phyloP scores from a whole-genome alignment of 2,797 vertebrate genomes.

The Anisognathus igniventris region DNA sequence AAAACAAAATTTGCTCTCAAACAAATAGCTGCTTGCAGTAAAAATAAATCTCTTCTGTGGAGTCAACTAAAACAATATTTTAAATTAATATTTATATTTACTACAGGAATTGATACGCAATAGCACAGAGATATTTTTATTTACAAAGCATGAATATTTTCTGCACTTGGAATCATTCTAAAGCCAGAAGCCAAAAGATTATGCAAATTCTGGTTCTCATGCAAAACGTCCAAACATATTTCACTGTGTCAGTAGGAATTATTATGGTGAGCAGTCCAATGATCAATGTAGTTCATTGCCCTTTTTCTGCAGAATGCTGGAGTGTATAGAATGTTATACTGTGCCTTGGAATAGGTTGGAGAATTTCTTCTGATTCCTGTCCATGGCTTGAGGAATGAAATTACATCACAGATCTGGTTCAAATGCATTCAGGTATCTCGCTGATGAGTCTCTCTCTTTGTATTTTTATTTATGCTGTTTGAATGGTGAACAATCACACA shows the following conservation, averaged over 20 bases:
- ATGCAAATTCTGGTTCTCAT: neutral
- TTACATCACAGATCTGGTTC: neutral
- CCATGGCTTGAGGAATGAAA: neutral
- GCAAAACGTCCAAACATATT: neutral
- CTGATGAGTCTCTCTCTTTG: neutral
- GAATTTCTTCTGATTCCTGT: neutral
- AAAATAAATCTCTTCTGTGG: neutral
- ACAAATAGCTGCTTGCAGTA: neutral
- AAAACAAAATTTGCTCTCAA: neutral
- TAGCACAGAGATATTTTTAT: neutral
- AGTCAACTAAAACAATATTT: neutral
- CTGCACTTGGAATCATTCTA: neutral
- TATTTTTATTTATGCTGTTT: neutral
- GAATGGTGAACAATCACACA: neutral
- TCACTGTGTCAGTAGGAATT: neutral
- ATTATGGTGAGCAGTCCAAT: neutral
- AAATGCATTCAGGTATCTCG: neutral
- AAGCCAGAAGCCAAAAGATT: neutral
- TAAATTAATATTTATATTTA: neutral
- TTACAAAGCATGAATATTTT: neutral
- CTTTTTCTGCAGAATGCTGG: neutral
- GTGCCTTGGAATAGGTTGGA: neutral
- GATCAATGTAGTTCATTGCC: neutral
- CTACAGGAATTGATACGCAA: neutral
- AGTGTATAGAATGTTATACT: neutral